Conservation (phyloP, 2,797 vertebrate genomes). For the Fratercula arctica region DNA sequence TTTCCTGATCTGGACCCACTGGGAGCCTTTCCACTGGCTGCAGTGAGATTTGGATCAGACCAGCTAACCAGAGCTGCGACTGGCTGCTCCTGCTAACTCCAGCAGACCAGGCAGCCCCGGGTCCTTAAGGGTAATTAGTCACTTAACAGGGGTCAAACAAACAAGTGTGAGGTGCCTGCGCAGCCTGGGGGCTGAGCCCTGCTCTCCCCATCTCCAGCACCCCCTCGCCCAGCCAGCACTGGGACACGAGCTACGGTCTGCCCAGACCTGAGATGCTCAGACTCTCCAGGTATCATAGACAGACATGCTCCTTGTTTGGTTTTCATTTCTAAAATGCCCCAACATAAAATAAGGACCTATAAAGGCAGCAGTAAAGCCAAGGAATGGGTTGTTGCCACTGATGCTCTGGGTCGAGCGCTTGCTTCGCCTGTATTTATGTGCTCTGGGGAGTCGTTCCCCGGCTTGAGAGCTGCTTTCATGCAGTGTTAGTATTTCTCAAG, state of each 20-base stretch:
- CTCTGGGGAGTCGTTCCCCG: not conserved
- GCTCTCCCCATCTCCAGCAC: rapidly evolving
- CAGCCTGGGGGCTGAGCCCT: not conserved
- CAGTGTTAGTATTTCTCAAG: not conserved
- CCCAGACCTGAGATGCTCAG: not conserved
- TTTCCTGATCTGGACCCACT: not conserved
- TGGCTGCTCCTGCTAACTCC: not conserved
- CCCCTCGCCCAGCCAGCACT: not conserved
- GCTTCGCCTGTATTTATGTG: not conserved
- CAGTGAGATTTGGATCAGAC: not conserved
- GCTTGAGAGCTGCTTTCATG: not conserved
- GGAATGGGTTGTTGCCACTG: not conserved
- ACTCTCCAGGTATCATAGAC: not conserved
- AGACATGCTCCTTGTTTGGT: not conserved
- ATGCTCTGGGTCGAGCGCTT: not conserved
- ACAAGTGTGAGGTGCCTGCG: rapidly evolving
- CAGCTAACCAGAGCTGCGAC: not conserved
- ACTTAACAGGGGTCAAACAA: not conserved
- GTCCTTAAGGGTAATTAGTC: not conserved
- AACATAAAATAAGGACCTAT: not conserved
- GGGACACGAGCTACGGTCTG: rapidly evolving
- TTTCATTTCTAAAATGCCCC: not conserved
- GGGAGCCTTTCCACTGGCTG: not conserved
- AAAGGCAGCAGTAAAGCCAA: not conserved
- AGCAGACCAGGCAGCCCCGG: not conserved